Evolutionary conservation across 2,113 vertebrate species (phyloP), one percentile per base, ranked within the genome.

Genomic region (Forbesichthys agassizii): DNA sequence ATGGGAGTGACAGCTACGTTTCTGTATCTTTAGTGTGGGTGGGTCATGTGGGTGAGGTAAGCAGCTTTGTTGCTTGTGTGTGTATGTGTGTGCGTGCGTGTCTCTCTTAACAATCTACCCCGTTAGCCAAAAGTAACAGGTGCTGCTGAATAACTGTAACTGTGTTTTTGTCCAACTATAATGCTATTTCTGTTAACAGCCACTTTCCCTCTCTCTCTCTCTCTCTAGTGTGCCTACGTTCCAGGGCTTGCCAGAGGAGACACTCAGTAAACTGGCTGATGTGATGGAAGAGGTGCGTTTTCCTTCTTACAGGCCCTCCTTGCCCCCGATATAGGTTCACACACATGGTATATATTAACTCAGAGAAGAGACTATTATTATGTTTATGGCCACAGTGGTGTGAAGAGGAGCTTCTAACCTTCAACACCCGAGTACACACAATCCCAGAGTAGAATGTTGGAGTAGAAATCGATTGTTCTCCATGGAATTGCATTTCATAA

Each of bases 221-320:
- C 42, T 48, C 53, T 42, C n/a, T 59, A 98, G 97, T 0, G 97
- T 98, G 81, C 97, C 97, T 5, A 95, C 96, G 68, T 98, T 98
- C 92, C 95, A 98, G 90, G 93, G 88, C 86, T 95, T 98, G 84
- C 80, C 93, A 27, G 96, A 98, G 90, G 97, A 98, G 84, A 96
- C 96, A 20, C 94, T 98, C 64, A 97, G 95, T 82, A 98, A 98
- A 84, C 92, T 98, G 66, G 95, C 96, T 4, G 97, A 98, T 11
- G 95, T 98, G 75, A 94, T 98, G 84, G 97, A 98, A 83, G 97
- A 98, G 96, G 97, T 98, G 88, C 94, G 89, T 33, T 36, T 11
- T 2, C 18, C 52, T 47, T 33, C 33, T 16, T 13, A 20, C 56
- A 33, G 27, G 4, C 18, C 18, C 12, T 56, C 54, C 36, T 42